phyloP scores from a whole-genome alignment of 2,888 invertebrate species.

The Ophion ventricosus region DNA sequence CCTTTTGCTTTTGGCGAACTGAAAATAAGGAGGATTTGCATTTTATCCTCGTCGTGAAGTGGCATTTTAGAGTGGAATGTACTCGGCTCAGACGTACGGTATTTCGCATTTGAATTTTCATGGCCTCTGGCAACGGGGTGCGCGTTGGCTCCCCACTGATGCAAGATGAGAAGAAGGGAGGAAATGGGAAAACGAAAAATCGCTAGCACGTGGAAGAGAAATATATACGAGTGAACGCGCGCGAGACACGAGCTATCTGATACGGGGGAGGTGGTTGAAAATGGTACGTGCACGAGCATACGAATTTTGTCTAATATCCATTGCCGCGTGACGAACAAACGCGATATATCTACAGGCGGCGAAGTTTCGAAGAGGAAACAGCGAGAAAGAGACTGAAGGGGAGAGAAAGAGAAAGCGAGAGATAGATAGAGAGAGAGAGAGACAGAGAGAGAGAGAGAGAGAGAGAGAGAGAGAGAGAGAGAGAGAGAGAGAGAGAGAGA shows the following conservation, averaged over 20 bases:
- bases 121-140: slow-evolving; percentile 18
- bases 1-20: neutral
- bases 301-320: slow-evolving; percentile 58
- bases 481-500: slow-evolving; percentile 15
- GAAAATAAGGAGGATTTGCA: slow-evolving; percentile 8
- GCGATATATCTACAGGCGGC: slow-evolving; percentile 16
- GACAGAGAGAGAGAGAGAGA: slow-evolving; percentile 13
- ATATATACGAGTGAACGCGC: neutral
- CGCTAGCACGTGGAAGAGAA: slow-evolving; percentile 16
- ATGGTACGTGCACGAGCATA: slow-evolving; percentile 59
- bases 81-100: slow-evolving; percentile 24
- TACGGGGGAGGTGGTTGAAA: slow-evolving; percentile 36
- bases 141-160: neutral
- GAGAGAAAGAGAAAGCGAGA: neutral
- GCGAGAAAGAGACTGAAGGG: neutral
- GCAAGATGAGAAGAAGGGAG: slow-evolving; percentile 25
- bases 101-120: slow-evolving; percentile 68
- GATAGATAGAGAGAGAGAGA: too few relatives aligned
- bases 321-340: slow-evolving; percentile 42
- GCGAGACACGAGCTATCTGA: neutral
- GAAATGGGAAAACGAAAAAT: slow-evolving; percentile 16
- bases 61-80: slow-evolving; percentile 64
- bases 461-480: neutral
- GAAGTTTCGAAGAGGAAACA: slow-evolving; percentile 17
- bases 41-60: slow-evolving; percentile 42